Percentiles rank a stretch among this genome's conserved stretches.
Evolutionary conservation across 1,140 invertebrate species (phyloP).

Genomic region (Lepidurus couesii): DNA sequence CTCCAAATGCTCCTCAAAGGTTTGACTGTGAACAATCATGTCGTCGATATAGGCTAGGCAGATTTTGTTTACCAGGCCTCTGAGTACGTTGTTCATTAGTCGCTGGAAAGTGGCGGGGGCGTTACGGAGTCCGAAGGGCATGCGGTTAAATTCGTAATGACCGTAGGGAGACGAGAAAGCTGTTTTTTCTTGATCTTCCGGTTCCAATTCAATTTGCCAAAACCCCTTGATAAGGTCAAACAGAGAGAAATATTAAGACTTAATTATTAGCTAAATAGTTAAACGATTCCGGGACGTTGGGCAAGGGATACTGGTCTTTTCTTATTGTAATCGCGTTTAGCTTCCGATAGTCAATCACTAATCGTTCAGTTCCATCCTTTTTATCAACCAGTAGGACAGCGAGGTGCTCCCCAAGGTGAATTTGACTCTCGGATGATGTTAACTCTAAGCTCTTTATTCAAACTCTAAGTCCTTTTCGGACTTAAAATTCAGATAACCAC

Average conservation of each 20-base stretch:
- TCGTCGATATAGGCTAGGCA: no score
- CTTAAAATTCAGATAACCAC: no score
- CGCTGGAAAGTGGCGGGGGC: slow-evolving; percentile 46
- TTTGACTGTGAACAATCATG: no score
- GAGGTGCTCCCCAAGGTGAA: no score
- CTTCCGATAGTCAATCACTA: no score
- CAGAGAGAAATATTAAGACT: slow-evolving; percentile 42
- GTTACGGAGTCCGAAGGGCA: slow-evolving; percentile 49
- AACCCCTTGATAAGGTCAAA: slow-evolving; percentile 47
- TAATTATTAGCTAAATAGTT: slow-evolving; percentile 41
- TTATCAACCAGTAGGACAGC: no score
- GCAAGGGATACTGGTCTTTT: slow-evolving; percentile 49
- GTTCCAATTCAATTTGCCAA: slow-evolving; percentile 46
- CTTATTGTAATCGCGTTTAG: no score
- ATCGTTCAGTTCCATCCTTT: no score
- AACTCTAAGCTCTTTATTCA: no score
- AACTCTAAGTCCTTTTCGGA: no score
- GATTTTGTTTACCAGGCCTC: slow-evolving; percentile 35
- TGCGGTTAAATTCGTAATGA: slow-evolving; percentile 44
- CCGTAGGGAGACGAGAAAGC: slow-evolving; percentile 43
- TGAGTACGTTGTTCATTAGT: slow-evolving; percentile 42
- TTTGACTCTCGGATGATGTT: no score
- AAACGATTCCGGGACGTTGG: slow-evolving; percentile 47
- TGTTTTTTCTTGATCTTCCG: slow-evolving; percentile 47
- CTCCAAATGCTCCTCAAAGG: no score